Evolutionary conservation across 2,113 vertebrate species (phyloP).

Genomic region (Aepyceros melampus): DNA sequence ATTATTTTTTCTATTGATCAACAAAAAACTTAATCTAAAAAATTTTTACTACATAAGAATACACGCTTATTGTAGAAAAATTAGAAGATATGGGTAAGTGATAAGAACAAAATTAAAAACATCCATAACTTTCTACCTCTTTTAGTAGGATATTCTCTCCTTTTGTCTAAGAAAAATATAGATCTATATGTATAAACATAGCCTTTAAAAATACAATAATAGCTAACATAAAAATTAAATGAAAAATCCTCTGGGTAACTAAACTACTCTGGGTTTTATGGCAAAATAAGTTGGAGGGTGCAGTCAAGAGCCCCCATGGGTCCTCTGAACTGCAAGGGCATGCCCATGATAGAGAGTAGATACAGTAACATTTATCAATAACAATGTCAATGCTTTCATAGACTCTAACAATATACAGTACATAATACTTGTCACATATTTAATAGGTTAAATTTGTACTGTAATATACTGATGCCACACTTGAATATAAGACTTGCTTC

Average conservation of each 20-base stretch:
- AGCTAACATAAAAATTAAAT: conserved; percentile 21
- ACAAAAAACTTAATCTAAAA: not conserved
- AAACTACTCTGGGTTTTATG: conserved; percentile 4
- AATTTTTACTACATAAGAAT: not conserved
- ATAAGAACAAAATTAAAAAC: not conserved
- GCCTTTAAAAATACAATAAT: not conserved
- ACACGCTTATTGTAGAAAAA: not conserved
- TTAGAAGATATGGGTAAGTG: not conserved
- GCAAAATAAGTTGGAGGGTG: conserved; percentile 10
- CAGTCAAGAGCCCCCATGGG: conserved; percentile 10
- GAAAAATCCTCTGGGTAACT: not conserved
- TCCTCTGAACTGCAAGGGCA: not conserved
- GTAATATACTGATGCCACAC: conserved; percentile 81
- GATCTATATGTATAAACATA: not conserved
- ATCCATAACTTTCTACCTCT: not conserved
- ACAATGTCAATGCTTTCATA: conserved; percentile 78
- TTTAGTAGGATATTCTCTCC: not conserved
- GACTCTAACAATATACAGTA: conserved; percentile 75
- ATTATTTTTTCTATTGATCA: not conserved
- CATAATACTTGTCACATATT: conserved; percentile 81
- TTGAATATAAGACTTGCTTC: conserved; percentile 79
- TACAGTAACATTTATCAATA: conserved; percentile 67
- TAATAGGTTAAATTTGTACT: conserved; percentile 83
- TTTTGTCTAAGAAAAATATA: not conserved
- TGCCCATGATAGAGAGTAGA: not conserved